phyloP scores from a whole-genome alignment of 37 sponge, comb jelly and placozoan species.

The Hormiphora californensis region DNA sequence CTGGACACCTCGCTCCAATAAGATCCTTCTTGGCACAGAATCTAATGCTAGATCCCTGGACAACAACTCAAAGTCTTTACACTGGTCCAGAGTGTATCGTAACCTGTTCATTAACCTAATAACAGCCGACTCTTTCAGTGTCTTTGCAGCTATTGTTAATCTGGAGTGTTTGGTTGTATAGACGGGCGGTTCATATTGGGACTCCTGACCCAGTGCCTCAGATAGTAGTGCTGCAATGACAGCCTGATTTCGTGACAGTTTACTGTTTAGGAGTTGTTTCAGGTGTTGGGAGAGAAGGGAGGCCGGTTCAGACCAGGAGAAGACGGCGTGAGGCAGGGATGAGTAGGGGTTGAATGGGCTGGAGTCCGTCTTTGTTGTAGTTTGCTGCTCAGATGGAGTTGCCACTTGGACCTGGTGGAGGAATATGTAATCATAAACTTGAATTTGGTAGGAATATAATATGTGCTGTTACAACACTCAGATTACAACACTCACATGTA shows the following conservation, averaged over 20 bases:
- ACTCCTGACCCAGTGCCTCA: conserved; percentile 17
- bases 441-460: too few relatives aligned
- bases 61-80: neutral
- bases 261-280: neutral
- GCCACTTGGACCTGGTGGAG: conserved; percentile 28
- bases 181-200: conserved; percentile 5
- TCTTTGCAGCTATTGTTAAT: neutral
- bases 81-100: neutral
- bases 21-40: neutral
- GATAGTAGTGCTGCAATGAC: neutral
- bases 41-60: neutral
- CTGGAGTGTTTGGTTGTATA: conserved; percentile 13
- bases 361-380: too few relatives aligned
- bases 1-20: conserved; percentile 19
- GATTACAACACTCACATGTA: too few relatives aligned
- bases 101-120: conserved; percentile 15
- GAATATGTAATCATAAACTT: too few relatives aligned
- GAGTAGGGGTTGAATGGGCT: conserved; percentile 26
- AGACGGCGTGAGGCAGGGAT: conserved; percentile 26
- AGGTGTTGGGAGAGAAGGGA: neutral
- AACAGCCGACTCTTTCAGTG: conserved; percentile 23
- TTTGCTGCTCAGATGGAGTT: neutral
- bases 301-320: conserved; percentile 35
- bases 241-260: neutral
- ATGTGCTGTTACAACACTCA: too few relatives aligned